Conservation (phyloP, 2,797 vertebrate genomes). For the Chromobotia macracanthus region DNA sequence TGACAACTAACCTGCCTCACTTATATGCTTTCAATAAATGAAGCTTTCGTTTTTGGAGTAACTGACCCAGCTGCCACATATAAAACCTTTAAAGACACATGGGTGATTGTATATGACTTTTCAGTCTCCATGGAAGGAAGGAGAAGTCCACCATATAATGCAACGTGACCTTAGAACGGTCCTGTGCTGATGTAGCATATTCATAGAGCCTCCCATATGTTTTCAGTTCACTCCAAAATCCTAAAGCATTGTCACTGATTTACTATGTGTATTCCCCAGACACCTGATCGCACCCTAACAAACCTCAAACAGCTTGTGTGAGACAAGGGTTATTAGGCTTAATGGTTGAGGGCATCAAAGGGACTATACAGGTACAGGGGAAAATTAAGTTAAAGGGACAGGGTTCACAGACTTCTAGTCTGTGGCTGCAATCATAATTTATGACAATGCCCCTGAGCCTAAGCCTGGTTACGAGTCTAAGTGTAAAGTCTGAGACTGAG, state of each 20-base stretch:
- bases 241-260: constrained; percentile 53
- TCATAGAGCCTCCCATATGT: constrained; percentile 41
- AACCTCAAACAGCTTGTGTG: constrained; percentile 56
- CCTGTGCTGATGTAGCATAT: constrained; percentile 33
- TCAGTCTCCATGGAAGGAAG: background rate
- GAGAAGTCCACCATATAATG: constrained; percentile 16
- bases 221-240: constrained; percentile 48
- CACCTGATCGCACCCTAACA: constrained; percentile 58
- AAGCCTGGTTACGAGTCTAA: constrained; percentile 32
- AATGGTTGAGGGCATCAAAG: constrained; percentile 63
- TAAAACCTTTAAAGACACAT: background rate
- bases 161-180: constrained; percentile 8
- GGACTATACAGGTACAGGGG: constrained; percentile 41
- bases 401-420: constrained; percentile 58
- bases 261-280: constrained; percentile 54
- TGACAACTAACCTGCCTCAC: background rate
- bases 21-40: background rate
- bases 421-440: constrained; percentile 56
- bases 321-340: constrained; percentile 64
- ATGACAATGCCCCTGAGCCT: constrained; percentile 61
- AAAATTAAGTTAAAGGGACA: constrained; percentile 59
- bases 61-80: background rate
- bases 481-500: constrained; percentile 42
- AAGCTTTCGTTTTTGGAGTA: background rate
- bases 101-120: background rate